Base-by-base conservation (phyloP, 2,113 vertebrate species). In the Poecilia latipinna region DNA sequence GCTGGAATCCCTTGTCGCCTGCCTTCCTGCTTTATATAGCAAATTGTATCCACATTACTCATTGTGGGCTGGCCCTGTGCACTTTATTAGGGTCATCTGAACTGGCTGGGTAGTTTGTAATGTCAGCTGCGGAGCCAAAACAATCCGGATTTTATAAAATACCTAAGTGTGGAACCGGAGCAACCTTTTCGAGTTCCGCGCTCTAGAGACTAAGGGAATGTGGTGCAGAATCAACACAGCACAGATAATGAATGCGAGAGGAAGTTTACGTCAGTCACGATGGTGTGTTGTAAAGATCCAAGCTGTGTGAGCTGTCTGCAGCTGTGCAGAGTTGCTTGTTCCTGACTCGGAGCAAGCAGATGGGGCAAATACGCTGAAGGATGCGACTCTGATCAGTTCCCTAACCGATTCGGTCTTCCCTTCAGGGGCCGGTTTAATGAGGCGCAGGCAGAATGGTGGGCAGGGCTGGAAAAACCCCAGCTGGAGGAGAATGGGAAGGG, bases 401-500 rank as follows among this genome's bases (percentile, higher is more conserved):
- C 51, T 39, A 37, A 29, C 62, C 62, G 31, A 68, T 51, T 54
- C 48, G 69, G 51, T 61, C 77, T 66, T 79, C 83, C 69, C 87
- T 77, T 88, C 44, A 77, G 78, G 84, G 76, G 74, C 77, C 65
- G 74, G 81, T 89, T 92, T 93, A 93, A 95, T 92, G 85, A 88
- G 88, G 86, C 92, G 86, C 91, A 89, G 82, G 74, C 64, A 67
- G 80, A 76, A 63, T 44, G 75, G 82, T 78, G 88, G 73, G 84
- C 70, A 66, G 77, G 83, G 67, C 86, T 88, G 71, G 79, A 88
- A 84, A 80, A 48, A 71, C 84, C 84, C 78, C 92, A 93, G 90
- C 91, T 92, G 88, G 82, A 87, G 80, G 61, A 87, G 77, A 83
- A 78, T 82, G 83, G 77, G 79, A 88, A 90, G 44, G 68, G 70